Evolutionary conservation across 2,113 vertebrate species (phyloP), one percentile per base, ranked within the genome.

Genomic region (Nycticorax nycticorax): DNA sequence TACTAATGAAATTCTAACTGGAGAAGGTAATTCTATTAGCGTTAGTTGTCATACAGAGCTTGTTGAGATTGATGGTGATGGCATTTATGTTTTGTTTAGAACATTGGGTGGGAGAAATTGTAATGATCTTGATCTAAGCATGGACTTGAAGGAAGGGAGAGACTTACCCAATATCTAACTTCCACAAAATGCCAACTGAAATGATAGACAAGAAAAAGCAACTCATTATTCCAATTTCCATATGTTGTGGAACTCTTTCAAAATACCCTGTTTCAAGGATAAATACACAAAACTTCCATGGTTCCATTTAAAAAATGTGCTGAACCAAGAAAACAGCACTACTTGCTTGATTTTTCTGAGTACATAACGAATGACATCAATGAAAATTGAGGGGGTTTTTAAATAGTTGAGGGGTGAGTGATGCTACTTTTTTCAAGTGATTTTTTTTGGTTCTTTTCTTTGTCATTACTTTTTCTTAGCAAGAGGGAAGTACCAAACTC

Each of bases 31-130:
- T 88, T 84, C 75, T 71, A 16, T 89, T 95, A 94, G 91, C 68
- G 76, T 56, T 81, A 60, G n/a, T 74, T 93, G 93, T 92, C 88
- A 91, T 86, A 30, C 33, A 64, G 56, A 79, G 43, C 68, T 84
- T 52, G 67, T 43, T 80, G 93, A 96, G 93, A 92, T 89, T 91
- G 88, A 94, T 94, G 90, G 59, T 33, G 28, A n/a, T 92, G 86
- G 53, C 86, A 93, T 96, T 97, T 95, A 33, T 85, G 37, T 71
- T 92, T 91, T 92, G 84, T 96, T 87, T 68, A 60, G 81, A 52
- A 52, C 66, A 75, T 16, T 56, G 83, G 33, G 30, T 43, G 59
- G 79, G 79, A 81, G 76, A 91, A 86, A 67, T 67, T 59, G 37
- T 60, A 78, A 90, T 48, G 64, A 67, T 66, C 75, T 86, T 47